Evolutionary conservation across 2,797 vertebrate species (phyloP).

Genomic region (Micropoecilia bifurca): DNA sequence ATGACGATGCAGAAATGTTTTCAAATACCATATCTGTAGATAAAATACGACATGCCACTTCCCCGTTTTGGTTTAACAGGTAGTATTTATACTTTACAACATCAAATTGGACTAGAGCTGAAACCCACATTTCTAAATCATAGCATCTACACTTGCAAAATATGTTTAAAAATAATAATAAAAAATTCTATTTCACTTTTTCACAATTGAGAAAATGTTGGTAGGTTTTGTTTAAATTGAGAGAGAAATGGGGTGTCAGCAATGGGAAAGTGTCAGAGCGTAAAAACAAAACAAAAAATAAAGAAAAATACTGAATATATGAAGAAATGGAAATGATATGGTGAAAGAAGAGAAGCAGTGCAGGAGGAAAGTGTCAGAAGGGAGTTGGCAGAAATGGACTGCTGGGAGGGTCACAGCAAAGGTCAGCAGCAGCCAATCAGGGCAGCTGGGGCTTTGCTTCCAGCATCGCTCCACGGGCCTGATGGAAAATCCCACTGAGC

Average conservation of each 20-base stretch:
- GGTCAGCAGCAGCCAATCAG: conserved; percentile 41
- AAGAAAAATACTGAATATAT: background rate
- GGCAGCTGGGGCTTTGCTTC: conserved; percentile 12
- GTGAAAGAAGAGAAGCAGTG: conserved; percentile 16
- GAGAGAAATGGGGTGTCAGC: background rate
- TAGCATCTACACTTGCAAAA: background rate
- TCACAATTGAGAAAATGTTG: background rate
- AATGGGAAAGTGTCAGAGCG: background rate
- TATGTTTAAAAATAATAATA: background rate
- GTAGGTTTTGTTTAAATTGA: background rate
- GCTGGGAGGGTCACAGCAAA: conserved; percentile 35
- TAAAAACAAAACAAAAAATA: background rate
- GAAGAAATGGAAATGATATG: conserved; percentile 15
- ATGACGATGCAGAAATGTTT: too few species aligned
- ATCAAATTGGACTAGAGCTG: too few species aligned
- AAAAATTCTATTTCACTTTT: background rate
- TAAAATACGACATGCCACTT: too few species aligned
- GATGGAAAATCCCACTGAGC: conserved; percentile 52
- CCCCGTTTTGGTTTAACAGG: too few species aligned
- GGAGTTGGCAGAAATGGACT: conserved; percentile 10
- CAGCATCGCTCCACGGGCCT: conserved; percentile 16
- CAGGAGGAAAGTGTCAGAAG: background rate
- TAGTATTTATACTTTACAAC: too few species aligned
- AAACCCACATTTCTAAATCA: too few species aligned
- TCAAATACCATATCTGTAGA: too few species aligned